Conservation (phyloP, 30 jellyfish, hydroid and myxozoan species). For the Aurelia coerulea region DNA sequence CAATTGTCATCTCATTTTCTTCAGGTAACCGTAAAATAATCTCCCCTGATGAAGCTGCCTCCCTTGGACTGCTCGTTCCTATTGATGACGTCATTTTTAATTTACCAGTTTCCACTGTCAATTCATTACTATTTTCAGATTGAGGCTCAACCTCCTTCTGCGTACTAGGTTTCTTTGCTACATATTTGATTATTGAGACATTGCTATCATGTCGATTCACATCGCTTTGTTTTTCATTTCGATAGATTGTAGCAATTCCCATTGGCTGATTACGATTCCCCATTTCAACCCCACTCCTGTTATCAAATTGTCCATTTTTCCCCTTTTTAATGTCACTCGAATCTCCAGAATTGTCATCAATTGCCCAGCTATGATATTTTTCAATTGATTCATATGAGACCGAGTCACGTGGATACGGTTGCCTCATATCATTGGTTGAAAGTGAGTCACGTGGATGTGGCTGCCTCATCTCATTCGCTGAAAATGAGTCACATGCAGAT, state of each 20-base stretch:
- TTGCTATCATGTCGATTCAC: neutral
- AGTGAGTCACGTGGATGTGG: neutral
- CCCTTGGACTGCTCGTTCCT: neutral
- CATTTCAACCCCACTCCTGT: neutral
- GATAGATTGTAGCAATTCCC: constrained; percentile 37
- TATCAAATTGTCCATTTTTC: neutral
- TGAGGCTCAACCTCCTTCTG: too few species aligned
- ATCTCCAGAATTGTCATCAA: constrained; percentile 20
- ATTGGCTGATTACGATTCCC: neutral
- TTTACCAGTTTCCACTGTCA: neutral
- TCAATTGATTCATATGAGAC: constrained; percentile 53
- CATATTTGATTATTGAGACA: neutral
- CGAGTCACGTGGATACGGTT: neutral
- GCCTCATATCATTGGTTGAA: neutral
- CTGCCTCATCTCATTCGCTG: neutral
- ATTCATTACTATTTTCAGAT: neutral
- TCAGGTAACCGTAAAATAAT: constrained; percentile 12
- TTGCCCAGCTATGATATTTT: constrained; percentile 38
- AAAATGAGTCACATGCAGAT: neutral
- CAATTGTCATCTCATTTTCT: neutral
- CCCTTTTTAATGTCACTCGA: neutral
- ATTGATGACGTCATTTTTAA: neutral
- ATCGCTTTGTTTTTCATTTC: constrained; percentile 4
- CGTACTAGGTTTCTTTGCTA: constrained; percentile 3
- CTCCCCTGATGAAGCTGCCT: constrained; percentile 7